These are phyloP conservation scores for Eupithecia tripunctaria DNA, from an alignment of 2,888 invertebrate species.

Conservation along the genomic window DNA sequence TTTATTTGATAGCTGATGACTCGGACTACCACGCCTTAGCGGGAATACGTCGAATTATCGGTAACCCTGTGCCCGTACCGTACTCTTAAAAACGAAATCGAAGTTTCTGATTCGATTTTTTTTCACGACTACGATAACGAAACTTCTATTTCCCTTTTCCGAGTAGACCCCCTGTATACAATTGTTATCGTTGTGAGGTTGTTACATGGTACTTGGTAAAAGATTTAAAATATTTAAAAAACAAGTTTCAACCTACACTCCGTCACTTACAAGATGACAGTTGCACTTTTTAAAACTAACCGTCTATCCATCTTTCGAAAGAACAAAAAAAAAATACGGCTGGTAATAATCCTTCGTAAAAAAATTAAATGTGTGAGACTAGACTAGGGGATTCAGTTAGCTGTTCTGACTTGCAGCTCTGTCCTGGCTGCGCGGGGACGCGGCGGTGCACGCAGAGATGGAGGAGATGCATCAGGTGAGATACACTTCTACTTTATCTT, in stretches of 20 bases:
- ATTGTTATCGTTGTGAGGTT: too few species aligned
- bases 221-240: neutral
- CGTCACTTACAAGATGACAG: neutral
- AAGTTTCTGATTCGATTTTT: too few species aligned
- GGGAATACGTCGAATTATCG: too few species aligned
- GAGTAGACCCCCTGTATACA: too few species aligned
- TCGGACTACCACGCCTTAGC: too few species aligned
- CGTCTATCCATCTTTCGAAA: neutral
- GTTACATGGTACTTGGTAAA: too few species aligned
- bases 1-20: too few species aligned
- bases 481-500: neutral
- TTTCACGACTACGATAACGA: too few species aligned
- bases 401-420: neutral
- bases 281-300: neutral
- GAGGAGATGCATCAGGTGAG: conserved; percentile 8
- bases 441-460: conserved; percentile 7
- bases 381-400: neutral
- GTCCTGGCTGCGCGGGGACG: conserved; percentile 5
- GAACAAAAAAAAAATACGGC: neutral
- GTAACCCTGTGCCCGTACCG: too few species aligned
- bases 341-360: neutral
- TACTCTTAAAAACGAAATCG: too few species aligned
- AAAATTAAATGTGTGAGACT: neutral
- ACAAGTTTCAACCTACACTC: neutral
- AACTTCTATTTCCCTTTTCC: too few species aligned